Conservation (phyloP, 2,888 invertebrate genomes). For the Sphaerophoria rueppellii region DNA sequence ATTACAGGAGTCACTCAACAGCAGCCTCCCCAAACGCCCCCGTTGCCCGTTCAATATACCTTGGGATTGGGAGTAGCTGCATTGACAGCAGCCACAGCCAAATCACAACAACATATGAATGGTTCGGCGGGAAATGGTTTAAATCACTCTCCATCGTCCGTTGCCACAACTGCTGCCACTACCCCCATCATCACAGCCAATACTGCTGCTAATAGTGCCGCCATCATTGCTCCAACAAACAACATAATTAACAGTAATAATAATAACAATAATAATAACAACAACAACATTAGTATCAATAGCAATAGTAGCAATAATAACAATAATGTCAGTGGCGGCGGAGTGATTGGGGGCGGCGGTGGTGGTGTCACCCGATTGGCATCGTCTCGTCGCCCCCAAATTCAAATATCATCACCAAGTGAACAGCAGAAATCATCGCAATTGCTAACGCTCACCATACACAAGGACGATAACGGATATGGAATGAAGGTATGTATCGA, state of each 20-base stretch:
- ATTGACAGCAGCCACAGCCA: slow-evolving; percentile 61
- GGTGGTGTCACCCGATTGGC: slow-evolving; percentile 76
- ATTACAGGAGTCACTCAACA: slow-evolving; percentile 53
- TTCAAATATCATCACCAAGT: slow-evolving; percentile 76
- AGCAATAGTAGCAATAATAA: slow-evolving; percentile 69
- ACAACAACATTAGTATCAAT: slow-evolving; percentile 60
- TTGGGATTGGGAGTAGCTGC: slow-evolving; percentile 60
- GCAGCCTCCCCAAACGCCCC: slow-evolving; percentile 79
- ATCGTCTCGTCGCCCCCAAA: slow-evolving; percentile 78
- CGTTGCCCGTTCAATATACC: slow-evolving; percentile 77
- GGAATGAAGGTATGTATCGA: slow-evolving; percentile 81
- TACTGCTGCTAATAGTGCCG: slow-evolving; percentile 13
- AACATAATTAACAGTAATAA: slow-evolving; percentile 40
- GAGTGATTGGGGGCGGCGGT: slow-evolving; percentile 73
- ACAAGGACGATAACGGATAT: slow-evolving; percentile 82
- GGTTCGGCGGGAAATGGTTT: slow-evolving; percentile 74
- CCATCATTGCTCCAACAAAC: slow-evolving; percentile 41
- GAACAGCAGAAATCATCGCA: slow-evolving; percentile 80
- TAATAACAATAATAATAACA: slow-evolving; percentile 52
- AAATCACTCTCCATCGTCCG: slow-evolving; percentile 34
- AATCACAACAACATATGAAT: slow-evolving; percentile 78
- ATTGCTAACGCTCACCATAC: slow-evolving; percentile 81
- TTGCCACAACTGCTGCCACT: not conserved
- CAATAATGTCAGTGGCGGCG: slow-evolving; percentile 71
- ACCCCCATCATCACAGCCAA: not conserved